These are phyloP conservation scores for Sparidentex hasta DNA, from an alignment of 2,797 vertebrate genomes.

Conservation along the genomic window DNA sequence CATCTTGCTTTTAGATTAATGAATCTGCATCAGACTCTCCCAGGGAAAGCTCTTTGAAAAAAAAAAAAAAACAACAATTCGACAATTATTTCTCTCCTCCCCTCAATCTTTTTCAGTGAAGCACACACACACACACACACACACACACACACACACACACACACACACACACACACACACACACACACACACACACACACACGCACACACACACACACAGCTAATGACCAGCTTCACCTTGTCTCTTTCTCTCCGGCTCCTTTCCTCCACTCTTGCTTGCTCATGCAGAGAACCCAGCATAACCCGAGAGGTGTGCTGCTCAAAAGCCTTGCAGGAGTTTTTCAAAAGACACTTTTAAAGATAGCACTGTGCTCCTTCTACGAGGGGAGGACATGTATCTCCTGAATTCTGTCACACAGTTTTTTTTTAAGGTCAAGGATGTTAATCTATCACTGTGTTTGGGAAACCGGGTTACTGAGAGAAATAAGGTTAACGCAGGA, in stretches of 20 bases:
- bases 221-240: conserved; percentile 55
- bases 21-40: conserved; percentile 56
- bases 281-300: conserved; percentile 50
- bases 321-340: conserved; percentile 31
- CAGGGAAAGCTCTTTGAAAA: conserved; percentile 46
- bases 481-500: conserved; percentile 14
- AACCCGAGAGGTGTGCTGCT: conserved; percentile 20
- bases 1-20: conserved; percentile 66
- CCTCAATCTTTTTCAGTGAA: conserved; percentile 18
- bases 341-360: conserved; percentile 39
- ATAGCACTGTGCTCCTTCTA: conserved; percentile 10
- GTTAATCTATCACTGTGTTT: conserved; percentile 33
- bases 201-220: not conserved
- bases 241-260: conserved; percentile 19
- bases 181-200: not conserved
- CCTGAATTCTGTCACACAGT: conserved; percentile 42
- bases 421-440: conserved; percentile 27
- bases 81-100: conserved; percentile 61
- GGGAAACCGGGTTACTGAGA: conserved; percentile 38
- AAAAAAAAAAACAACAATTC: conserved; percentile 52
- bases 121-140: not conserved
- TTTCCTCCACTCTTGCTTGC: conserved; percentile 12
- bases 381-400: conserved; percentile 18
- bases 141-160: not conserved
- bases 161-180: not conserved